Base-by-base conservation (phyloP, 2,888 invertebrate species). In the Crossocerus cetratus region DNA sequence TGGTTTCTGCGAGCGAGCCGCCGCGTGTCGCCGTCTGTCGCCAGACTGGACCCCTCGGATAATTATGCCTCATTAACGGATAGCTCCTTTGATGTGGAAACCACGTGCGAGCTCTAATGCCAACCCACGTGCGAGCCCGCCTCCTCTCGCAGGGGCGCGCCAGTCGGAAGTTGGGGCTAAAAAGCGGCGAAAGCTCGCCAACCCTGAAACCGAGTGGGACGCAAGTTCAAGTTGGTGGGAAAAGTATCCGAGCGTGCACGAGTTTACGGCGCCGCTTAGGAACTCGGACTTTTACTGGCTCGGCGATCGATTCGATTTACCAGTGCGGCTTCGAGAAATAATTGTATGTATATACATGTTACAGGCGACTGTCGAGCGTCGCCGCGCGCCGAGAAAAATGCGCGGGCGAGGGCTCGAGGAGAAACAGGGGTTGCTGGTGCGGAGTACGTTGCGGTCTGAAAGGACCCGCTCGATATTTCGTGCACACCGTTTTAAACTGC, bases 31-130 rank as follows among this genome's bases (percentile, higher is more conserved):
- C 68, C 75, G 75, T 69, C 70, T 76, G 76, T 76, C 80, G 85
- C 86, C 76, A 74, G 69, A 11, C 32, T 32, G 32, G 32, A 32
- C 32, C 32, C 32, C 32, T 8, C 69, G 73, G 84, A 86, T 88
- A 88, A 89, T 88, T 87, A 88, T 84, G 84, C 83, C 86, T 86
- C 87, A 86, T 88, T 88, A 88, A 87, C 87, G 84, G 86, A 85
- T 86, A 83, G 82, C 85, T 77, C 83, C 87, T 88, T 88, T 88
- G 86, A 88, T 83, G 84, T 84, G 73, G 70, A 76, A 72, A 78
- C 80, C 84, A 84, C 84, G 84, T 84, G 83, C 74, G 54, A 67
- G 49, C 75, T 68, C 22, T 43, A 58, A 69, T 74, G 69, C 68
- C 45, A 42, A 65, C 63, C 43, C 16, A n/a, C 70, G 71, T 66